These are phyloP conservation scores for Saturnia pavonia DNA, from an alignment of 2,888 invertebrate species.

Conservation along the genomic window DNA sequence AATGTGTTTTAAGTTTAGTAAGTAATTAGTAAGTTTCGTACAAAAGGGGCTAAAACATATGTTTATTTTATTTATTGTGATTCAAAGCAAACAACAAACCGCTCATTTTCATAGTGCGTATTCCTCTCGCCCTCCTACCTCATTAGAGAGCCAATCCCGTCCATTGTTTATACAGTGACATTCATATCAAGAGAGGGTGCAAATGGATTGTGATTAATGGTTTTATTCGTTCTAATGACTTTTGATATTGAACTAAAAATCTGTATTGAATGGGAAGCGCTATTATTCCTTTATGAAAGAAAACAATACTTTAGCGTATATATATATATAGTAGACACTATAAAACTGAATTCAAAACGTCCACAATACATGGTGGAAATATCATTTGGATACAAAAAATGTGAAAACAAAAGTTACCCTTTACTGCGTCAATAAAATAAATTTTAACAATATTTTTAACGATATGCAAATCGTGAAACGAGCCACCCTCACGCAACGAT, in stretches of 20 bases:
- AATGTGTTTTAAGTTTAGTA: not conserved
- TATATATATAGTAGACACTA: too few relatives aligned
- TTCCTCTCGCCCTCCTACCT: conserved; percentile 26
- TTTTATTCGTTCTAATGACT: conserved; percentile 7
- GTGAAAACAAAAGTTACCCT: not conserved
- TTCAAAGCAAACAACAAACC: not conserved
- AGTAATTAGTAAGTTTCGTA: too few relatives aligned
- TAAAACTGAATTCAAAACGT: not conserved
- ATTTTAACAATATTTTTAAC: conserved; percentile 39
- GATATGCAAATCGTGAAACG: conserved; percentile 37
- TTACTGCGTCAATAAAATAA: conserved; percentile 38
- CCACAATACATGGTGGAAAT: not conserved
- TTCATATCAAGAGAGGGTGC: conserved; percentile 12
- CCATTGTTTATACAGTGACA: conserved; percentile 29
- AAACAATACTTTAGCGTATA: too few relatives aligned
- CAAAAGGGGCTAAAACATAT: not conserved
- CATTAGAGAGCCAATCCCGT: conserved; percentile 29
- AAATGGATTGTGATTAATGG: conserved; percentile 8
- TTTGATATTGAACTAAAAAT: not conserved
- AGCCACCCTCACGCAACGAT: conserved; percentile 34
- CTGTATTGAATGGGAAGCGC: not conserved
- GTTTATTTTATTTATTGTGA: not conserved
- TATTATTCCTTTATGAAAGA: not conserved
- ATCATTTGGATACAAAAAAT: conserved; percentile 1
- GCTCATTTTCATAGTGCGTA: conserved; percentile 23